These are phyloP conservation scores for Leistus spinibarbis DNA, from an alignment of 2,888 invertebrate species.

Conservation along the genomic window DNA sequence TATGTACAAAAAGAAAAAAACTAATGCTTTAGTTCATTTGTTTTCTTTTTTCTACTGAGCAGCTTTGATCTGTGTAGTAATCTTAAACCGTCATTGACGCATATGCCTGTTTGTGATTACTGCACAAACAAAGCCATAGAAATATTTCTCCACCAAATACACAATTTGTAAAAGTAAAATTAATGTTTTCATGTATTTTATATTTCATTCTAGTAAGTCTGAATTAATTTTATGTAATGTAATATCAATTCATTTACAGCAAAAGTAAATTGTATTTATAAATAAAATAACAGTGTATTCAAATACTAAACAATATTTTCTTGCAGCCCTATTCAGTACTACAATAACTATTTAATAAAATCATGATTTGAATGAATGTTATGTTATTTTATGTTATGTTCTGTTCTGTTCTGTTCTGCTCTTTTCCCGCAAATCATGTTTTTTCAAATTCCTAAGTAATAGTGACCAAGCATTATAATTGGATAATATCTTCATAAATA, in stretches of 20 bases:
- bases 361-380: too few relatives aligned
- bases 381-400: too few relatives aligned
- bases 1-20: constrained; percentile 33
- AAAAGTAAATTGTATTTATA: constrained; percentile 38
- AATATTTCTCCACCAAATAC: constrained; percentile 38
- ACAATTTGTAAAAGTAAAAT: constrained; percentile 13
- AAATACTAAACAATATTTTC: neutral
- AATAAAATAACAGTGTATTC: constrained; percentile 35
- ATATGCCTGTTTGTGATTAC: neutral
- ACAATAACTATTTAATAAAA: too few relatives aligned
- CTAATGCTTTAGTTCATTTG: constrained; percentile 32
- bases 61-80: neutral
- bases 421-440: too few relatives aligned
- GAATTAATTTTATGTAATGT: constrained; percentile 35
- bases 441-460: too few relatives aligned
- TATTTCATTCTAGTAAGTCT: constrained; percentile 37
- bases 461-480: too few relatives aligned
- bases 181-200: constrained; percentile 38
- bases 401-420: too few relatives aligned
- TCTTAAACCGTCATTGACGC: neutral
- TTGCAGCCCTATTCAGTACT: neutral
- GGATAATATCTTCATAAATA: too few relatives aligned
- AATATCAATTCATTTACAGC: constrained; percentile 38
- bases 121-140: neutral
- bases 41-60: constrained; percentile 17